Evolutionary conservation across 2,797 vertebrate genomes (phyloP).

Genomic region (Sylvilagus floridanus): DNA sequence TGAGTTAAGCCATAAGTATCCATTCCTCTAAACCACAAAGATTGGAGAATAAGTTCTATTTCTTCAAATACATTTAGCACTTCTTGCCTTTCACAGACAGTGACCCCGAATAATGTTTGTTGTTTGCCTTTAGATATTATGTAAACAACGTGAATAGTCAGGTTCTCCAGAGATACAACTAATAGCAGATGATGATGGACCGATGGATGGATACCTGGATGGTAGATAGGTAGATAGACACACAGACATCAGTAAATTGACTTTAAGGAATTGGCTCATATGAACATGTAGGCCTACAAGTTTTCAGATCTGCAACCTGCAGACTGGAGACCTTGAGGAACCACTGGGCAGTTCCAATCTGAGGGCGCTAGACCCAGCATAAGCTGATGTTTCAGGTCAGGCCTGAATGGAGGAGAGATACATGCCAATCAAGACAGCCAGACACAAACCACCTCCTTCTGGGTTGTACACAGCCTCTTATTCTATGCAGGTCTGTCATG

Average conservation of each 20-base stretch:
- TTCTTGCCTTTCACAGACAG: background rate
- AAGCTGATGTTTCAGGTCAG: background rate
- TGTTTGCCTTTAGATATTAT: background rate
- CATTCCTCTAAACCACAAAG: background rate
- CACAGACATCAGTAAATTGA: background rate
- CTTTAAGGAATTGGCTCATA: background rate
- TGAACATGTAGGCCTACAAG: background rate
- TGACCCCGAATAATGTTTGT: background rate
- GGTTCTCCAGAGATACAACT: background rate
- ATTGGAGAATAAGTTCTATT: background rate
- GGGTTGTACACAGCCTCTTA: background rate
- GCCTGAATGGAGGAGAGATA: too few species aligned
- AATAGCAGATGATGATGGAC: background rate
- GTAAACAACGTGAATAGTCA: background rate
- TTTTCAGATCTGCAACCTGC: background rate
- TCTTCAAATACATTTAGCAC: background rate
- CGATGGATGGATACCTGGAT: background rate
- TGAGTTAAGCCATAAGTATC: background rate
- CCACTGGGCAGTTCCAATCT: background rate
- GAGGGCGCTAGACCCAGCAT: background rate
- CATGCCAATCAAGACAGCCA: background rate
- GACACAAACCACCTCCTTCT: background rate
- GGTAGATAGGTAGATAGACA: background rate
- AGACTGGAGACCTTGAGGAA: fast-evolving
- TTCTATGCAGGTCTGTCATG: background rate